phyloP scores from a whole-genome alignment of 2,113 vertebrate genomes.

The Platycercus adscitus region DNA sequence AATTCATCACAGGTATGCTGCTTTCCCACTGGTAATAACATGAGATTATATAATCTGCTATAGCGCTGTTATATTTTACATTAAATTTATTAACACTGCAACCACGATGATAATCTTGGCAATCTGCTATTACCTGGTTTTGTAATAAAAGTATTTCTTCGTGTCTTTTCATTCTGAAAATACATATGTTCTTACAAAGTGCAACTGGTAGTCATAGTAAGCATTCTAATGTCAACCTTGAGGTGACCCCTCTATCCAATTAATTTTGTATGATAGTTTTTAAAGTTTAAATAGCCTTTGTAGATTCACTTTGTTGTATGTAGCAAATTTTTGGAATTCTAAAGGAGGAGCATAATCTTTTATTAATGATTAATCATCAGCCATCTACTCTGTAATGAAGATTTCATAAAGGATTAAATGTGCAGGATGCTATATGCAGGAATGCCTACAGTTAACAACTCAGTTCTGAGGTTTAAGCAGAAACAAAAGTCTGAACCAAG shows the following conservation, averaged over 20 bases:
- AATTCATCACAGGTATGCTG: conserved; percentile 57
- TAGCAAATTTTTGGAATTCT: neutral
- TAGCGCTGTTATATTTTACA: neutral
- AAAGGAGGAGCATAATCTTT: neutral
- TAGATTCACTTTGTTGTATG: neutral
- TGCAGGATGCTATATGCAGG: neutral
- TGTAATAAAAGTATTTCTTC: neutral
- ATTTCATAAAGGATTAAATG: neutral
- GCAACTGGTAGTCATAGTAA: neutral
- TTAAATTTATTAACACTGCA: neutral
- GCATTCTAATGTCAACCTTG: neutral
- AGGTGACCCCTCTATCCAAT: neutral
- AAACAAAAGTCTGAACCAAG: neutral
- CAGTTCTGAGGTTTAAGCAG: neutral
- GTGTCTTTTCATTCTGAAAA: neutral
- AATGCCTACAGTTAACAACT: neutral
- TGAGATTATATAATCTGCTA: neutral
- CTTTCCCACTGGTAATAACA: neutral
- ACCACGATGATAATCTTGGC: neutral
- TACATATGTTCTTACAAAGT: neutral
- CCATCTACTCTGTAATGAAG: neutral
- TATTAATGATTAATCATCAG: neutral
- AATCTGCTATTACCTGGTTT: neutral
- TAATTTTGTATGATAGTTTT: neutral
- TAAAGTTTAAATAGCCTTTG: neutral